phyloP scores from a whole-genome alignment of 2,888 invertebrate genomes.

The Diarsia mendica region DNA sequence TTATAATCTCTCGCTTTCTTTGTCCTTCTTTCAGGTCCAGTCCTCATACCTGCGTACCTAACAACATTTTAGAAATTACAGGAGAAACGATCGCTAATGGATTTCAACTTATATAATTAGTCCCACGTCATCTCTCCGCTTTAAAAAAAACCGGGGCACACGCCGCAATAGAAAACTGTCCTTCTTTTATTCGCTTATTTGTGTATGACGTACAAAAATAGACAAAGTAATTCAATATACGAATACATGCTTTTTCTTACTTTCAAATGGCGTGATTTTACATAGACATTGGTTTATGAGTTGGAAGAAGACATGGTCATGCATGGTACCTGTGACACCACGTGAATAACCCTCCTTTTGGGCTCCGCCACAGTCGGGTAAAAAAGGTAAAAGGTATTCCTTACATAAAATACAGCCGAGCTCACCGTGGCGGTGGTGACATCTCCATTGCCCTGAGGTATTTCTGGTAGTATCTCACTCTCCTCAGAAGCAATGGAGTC shows the following conservation, averaged over 20 bases:
- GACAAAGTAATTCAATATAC: not conserved
- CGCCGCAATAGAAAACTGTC: not conserved
- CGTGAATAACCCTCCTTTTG: too few relatives aligned
- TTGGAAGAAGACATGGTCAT: not conserved
- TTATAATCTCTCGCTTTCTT: too few relatives aligned
- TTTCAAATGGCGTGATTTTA: not conserved
- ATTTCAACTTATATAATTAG: not conserved
- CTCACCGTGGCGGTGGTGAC: conserved; percentile 80
- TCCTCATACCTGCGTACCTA: too few relatives aligned
- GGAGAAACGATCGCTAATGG: not conserved
- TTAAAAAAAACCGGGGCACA: too few relatives aligned
- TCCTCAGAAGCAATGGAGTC: conserved; percentile 83
- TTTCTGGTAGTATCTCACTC: conserved; percentile 73
- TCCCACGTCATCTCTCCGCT: not conserved
- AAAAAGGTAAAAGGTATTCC: not conserved
- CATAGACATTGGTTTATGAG: not conserved
- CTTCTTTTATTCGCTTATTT: not conserved
- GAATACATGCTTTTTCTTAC: not conserved
- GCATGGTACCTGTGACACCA: not conserved
- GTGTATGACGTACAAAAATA: not conserved
- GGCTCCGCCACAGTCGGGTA: not conserved
- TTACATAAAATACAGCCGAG: conserved; percentile 12
- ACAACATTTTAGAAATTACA: not conserved
- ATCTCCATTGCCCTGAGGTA: conserved; percentile 85
- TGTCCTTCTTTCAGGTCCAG: too few relatives aligned